Conservation (phyloP, 2,888 invertebrate genomes). For the Callyntrura guangdongensis region DNA sequence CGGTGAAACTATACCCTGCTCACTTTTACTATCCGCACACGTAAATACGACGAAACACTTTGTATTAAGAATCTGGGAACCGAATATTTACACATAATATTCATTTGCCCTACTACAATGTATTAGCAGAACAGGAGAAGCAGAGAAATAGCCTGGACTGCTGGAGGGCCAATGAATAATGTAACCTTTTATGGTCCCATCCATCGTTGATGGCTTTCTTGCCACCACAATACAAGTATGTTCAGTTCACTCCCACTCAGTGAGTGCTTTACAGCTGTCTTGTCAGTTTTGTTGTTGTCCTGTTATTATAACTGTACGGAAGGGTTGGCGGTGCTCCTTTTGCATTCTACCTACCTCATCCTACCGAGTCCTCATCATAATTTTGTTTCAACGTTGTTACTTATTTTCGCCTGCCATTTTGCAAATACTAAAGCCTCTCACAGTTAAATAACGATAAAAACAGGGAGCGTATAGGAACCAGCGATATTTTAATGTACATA, state of each 20-base stretch:
- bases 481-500: not conserved
- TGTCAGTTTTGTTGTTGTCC: constrained; percentile 38
- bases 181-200: constrained; percentile 62
- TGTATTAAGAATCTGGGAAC: not conserved
- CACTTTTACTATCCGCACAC: not conserved
- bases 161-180: constrained; percentile 57
- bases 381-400: constrained; percentile 63
- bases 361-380: constrained; percentile 65
- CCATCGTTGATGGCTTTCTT: constrained; percentile 52
- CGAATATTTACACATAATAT: no score
- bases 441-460: constrained; percentile 56
- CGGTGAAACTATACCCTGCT: constrained; percentile 25
- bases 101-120: not conserved
- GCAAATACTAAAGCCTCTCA: constrained; percentile 55
- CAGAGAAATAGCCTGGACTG: no score
- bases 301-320: constrained; percentile 11
- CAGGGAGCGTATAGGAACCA: not conserved
- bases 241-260: not conserved
- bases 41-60: not conserved
- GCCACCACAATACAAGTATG: constrained; percentile 38
- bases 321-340: no score
- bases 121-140: constrained; percentile 28
- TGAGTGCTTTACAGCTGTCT: constrained; percentile 4
- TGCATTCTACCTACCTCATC: constrained; percentile 53
- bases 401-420: constrained; percentile 58